Conservation (phyloP, 2,797 vertebrate genomes). For the Sebastes reedi region DNA sequence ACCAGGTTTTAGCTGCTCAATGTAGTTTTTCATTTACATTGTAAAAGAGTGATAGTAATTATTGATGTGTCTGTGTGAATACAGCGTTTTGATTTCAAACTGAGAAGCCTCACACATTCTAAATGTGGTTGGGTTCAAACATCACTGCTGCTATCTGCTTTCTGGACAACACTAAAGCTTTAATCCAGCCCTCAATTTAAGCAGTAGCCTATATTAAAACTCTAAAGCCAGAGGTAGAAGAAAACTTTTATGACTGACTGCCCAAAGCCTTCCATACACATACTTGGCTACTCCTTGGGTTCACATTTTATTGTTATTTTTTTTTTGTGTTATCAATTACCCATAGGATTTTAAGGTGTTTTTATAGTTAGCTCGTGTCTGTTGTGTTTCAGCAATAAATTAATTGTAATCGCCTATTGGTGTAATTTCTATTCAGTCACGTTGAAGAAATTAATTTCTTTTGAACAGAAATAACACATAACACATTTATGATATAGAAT, state of each 20-base stretch:
- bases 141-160: neutral
- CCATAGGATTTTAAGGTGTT: neutral
- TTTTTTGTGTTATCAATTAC: neutral
- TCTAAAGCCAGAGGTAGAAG: neutral
- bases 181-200: neutral
- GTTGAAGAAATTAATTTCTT: neutral
- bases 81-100: neutral
- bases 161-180: neutral
- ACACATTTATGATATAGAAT: neutral
- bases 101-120: neutral
- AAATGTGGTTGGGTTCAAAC: neutral
- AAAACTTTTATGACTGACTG: neutral
- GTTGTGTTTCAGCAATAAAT: conserved; percentile 10
- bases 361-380: neutral
- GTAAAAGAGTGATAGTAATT: neutral
- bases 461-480: neutral
- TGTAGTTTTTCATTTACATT: neutral
- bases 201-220: neutral
- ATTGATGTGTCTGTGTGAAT: neutral
- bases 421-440: neutral
- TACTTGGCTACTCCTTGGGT: neutral
- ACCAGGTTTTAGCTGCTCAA: neutral
- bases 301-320: neutral
- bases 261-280: neutral
- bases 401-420: neutral